Evolutionary conservation across 2,888 invertebrate genomes (phyloP), one percentile per base, ranked within the genome.

Genomic region (Silvanus unidentatus): DNA sequence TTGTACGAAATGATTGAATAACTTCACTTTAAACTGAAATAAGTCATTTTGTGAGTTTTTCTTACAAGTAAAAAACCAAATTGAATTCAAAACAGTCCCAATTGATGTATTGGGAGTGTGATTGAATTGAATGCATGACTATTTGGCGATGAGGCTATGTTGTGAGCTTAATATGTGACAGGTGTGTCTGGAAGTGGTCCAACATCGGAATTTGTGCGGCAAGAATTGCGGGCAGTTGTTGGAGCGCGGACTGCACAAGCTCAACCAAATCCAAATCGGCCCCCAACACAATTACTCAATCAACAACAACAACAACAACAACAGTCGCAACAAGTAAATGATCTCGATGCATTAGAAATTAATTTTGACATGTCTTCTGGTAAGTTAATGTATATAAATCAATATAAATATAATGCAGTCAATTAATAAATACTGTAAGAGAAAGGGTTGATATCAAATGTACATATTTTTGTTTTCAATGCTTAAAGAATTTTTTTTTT

Each of bases 141-240:
- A 5, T 22, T 22, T 3, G 4, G 8, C 3, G 22, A 22, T n/a
- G n/a, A n/a, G 41, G 48, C 49, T 39, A 44, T 50, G 50, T 52
- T 49, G 48, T 49, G 49, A 51, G 50, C 47, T 47, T 48, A 40
- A 46, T 54, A 37, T 44, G 37, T 48, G 42, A 49, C 57, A 69
- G 70, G 74, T 75, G 81, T 78, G 62, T 73, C 73, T 47, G 74
- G 78, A 75, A 63, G 79, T 77, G 64, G 81, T 69, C 80, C 83
- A 48, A 69, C 72, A 22, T 88, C 91, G 40, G 93, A 93, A 74
- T 93, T 86, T 73, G 93, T 94, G 58, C 82, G 92, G 64, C 91
- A 94, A 74, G 92, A 93, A 73, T 75, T 95, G 63, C 80, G 93
- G 59, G 90, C 91, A 39, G 85, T 88, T 52, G 92, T 94, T 47